A percentile compares a stretch with the other conserved stretches of the same genome.
Conservation (phyloP, 2,888 invertebrate genomes). For the Melipona beecheii region DNA sequence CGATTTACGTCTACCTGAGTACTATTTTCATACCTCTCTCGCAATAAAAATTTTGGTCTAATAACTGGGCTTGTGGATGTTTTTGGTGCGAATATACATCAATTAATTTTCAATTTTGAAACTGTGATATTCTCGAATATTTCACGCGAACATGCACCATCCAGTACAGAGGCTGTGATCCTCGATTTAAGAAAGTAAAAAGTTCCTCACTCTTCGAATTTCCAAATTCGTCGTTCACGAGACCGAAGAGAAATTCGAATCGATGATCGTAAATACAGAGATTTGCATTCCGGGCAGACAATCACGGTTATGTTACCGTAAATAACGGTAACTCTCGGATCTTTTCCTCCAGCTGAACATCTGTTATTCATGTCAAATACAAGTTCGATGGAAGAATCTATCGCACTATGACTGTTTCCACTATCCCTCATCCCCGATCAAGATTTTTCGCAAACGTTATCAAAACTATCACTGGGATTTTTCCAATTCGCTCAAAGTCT, state of each 20-base stretch:
- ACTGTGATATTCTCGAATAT: too few species aligned
- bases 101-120: too few species aligned
- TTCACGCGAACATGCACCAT: too few species aligned
- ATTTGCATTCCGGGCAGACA: constrained; percentile 1
- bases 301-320: constrained; percentile 24
- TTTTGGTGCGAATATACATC: too few species aligned
- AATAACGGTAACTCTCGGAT: constrained; percentile 38
- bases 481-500: too few species aligned
- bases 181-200: too few species aligned
- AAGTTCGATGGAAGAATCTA: too few species aligned
- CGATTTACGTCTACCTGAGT: neutral
- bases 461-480: neutral
- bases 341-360: constrained; percentile 10
- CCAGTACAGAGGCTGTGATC: too few species aligned
- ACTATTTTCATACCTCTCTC: neutral
- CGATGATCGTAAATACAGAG: neutral
- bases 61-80: too few species aligned
- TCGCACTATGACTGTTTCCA: neutral
- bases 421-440: neutral
- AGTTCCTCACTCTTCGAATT: too few species aligned
- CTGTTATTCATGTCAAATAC: constrained; percentile 14
- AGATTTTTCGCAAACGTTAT: neutral
- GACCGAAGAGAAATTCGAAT: neutral
- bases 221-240: too few species aligned
- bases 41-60: too few species aligned